Evolutionary conservation across 2,888 invertebrate genomes (phyloP).

Genomic region (Orchesellides sinensis): DNA sequence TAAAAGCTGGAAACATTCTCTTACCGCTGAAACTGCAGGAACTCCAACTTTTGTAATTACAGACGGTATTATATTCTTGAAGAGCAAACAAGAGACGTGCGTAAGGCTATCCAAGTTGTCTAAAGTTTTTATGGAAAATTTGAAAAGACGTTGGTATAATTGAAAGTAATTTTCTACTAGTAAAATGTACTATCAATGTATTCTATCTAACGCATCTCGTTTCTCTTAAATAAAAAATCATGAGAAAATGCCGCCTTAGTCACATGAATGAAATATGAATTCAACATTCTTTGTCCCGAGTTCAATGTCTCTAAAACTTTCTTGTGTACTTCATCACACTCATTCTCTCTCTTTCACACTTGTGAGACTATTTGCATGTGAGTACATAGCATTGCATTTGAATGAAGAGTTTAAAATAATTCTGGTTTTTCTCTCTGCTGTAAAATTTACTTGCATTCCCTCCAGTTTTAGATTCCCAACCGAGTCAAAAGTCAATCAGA

Average conservation of each 20-base stretch:
- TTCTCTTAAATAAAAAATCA: not conserved
- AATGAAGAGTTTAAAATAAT: not conserved
- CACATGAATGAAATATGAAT: slow-evolving; percentile 16
- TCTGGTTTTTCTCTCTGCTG: slow-evolving; percentile 21
- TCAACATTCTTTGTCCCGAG: not conserved
- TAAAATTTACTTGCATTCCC: slow-evolving; percentile 34
- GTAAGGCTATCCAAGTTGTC: no score
- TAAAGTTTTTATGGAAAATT: no score
- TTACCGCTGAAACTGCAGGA: no score
- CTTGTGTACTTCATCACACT: slow-evolving; percentile 3
- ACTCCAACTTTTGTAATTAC: no score
- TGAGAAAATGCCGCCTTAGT: not conserved
- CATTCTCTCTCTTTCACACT: not conserved
- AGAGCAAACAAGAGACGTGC: no score
- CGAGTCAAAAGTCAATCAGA: slow-evolving; percentile 53
- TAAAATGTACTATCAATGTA: not conserved
- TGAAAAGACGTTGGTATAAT: slow-evolving; percentile 39
- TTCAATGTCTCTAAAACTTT: not conserved
- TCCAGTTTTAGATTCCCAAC: slow-evolving; percentile 28
- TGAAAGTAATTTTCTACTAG: slow-evolving; percentile 17
- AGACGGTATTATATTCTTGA: no score
- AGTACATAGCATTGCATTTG: not conserved
- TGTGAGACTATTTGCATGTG: not conserved
- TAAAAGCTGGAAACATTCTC: no score
- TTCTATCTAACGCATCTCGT: not conserved